These are phyloP conservation scores for Drosophila pachea DNA, from an alignment of 1,140 invertebrate genomes.

Conservation along the genomic window DNA sequence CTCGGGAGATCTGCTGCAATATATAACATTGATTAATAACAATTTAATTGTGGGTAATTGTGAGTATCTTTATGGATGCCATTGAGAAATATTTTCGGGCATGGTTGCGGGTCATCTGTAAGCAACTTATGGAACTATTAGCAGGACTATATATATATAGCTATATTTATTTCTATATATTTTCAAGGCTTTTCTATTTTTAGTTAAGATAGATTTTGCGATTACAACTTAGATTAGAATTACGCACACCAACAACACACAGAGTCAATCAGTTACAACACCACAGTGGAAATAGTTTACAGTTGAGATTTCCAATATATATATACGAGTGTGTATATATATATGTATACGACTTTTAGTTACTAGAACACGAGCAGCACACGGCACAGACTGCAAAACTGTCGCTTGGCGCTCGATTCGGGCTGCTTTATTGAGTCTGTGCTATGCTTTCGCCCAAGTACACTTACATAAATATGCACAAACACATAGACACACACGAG, in stretches of 20 bases:
- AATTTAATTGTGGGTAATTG: background rate
- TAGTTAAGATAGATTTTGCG: conserved; percentile 20
- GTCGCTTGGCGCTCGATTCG: conserved; percentile 24
- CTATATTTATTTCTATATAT: background rate
- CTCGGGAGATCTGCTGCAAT: conserved; percentile 3
- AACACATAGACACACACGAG: conserved; percentile 8
- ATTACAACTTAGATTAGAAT: conserved; percentile 24
- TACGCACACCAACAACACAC: conserved; percentile 42
- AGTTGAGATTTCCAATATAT: conserved; percentile 5
- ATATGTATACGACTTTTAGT: conserved; percentile 7
- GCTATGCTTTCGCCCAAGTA: conserved; percentile 28
- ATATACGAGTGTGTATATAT: background rate
- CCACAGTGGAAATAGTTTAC: conserved; percentile 55
- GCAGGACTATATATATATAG: background rate
- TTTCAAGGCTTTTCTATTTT: conserved; percentile 25
- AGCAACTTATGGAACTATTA: no score
- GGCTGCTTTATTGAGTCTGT: conserved; percentile 52
- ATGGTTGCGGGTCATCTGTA: no score
- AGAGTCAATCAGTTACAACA: conserved; percentile 65
- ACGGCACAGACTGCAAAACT: conserved; percentile 57
- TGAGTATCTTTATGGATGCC: no score
- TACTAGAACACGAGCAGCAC: conserved; percentile 54
- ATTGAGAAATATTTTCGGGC: no score
- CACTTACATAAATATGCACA: conserved; percentile 38
- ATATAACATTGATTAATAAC: conserved; percentile 3